Evolutionary conservation across 2,113 vertebrate genomes (phyloP).

Genomic region (Cryptoleucopteryx plumbea): DNA sequence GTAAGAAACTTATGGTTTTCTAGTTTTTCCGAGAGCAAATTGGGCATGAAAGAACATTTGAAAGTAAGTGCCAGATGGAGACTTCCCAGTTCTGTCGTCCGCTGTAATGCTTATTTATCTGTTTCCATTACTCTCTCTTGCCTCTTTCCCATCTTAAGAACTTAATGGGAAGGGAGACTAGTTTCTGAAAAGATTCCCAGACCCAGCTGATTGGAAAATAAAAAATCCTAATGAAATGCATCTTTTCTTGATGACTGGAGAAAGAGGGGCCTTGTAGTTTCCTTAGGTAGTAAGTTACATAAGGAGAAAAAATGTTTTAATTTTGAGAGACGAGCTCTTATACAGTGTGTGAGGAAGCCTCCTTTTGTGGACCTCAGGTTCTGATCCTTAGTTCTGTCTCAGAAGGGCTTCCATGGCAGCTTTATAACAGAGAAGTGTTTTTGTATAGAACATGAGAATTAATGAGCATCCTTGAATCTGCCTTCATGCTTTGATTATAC

Average conservation of each 20-base stretch:
- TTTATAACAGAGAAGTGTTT: not conserved
- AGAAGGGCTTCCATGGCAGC: too few relatives aligned
- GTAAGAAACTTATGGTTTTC: not conserved
- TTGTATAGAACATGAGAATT: not conserved
- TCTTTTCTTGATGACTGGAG: not conserved
- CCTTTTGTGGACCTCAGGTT: not conserved
- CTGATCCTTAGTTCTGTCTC: not conserved
- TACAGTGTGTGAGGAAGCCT: not conserved
- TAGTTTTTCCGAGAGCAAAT: not conserved
- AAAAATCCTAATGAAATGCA: not conserved
- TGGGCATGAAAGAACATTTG: not conserved
- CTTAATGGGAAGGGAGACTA: not conserved
- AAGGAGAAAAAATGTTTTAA: not conserved
- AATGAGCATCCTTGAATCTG: not conserved
- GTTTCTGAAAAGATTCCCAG: not conserved
- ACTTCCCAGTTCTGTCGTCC: not conserved
- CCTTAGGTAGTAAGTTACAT: not conserved
- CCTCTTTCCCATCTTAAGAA: not conserved
- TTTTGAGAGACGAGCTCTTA: not conserved
- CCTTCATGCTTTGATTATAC: not conserved
- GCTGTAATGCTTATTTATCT: not conserved
- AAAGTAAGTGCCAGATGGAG: not conserved
- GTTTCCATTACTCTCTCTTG: not conserved
- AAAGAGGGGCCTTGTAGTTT: not conserved
- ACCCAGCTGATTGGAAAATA: not conserved